Conservation (phyloP, 2,888 invertebrate genomes). For the Crossocerus cetratus region DNA sequence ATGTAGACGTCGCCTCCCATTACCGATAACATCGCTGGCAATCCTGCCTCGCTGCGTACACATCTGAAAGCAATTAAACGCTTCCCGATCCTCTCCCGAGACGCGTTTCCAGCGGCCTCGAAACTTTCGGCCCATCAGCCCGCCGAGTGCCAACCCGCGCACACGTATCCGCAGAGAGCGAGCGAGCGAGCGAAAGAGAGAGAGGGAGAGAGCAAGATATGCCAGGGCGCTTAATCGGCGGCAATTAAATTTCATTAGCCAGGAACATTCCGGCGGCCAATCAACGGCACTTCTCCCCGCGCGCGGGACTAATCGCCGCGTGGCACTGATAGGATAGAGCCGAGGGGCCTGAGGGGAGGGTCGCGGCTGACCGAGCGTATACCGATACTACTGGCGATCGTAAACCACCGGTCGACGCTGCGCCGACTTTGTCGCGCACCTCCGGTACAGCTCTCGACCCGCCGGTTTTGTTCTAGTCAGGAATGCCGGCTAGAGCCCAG, state of each 20-base stretch:
- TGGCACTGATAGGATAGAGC: conserved; percentile 17
- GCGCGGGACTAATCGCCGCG: conserved; percentile 29
- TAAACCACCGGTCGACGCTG: conserved; percentile 31
- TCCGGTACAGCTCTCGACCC: conserved; percentile 5
- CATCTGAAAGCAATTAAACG: conserved; percentile 40
- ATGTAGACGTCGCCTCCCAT: conserved; percentile 32
- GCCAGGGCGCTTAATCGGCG: conserved; percentile 29
- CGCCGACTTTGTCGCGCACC: too few species aligned
- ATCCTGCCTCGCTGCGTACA: conserved; percentile 13
- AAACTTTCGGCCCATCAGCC: conserved; percentile 24
- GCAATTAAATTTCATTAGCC: conserved; percentile 56
- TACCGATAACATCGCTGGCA: conserved; percentile 35
- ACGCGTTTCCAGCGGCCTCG: conserved; percentile 8
- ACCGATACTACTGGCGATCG: conserved; percentile 24
- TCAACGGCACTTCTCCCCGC: conserved; percentile 45
- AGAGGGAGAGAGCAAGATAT: conserved; percentile 20
- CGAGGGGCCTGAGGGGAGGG: conserved; percentile 11
- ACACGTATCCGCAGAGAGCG: too few species aligned
- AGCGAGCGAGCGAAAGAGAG: too few species aligned
- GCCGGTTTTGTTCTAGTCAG: conserved; percentile 17
- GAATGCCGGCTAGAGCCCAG: conserved; percentile 7
- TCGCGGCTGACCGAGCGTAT: conserved; percentile 1
- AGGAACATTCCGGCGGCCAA: conserved; percentile 40
- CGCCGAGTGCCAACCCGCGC: background rate
- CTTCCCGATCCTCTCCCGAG: background rate